Conservation (phyloP, 2,797 vertebrate species). For the Paedocypris micromegethes region DNA sequence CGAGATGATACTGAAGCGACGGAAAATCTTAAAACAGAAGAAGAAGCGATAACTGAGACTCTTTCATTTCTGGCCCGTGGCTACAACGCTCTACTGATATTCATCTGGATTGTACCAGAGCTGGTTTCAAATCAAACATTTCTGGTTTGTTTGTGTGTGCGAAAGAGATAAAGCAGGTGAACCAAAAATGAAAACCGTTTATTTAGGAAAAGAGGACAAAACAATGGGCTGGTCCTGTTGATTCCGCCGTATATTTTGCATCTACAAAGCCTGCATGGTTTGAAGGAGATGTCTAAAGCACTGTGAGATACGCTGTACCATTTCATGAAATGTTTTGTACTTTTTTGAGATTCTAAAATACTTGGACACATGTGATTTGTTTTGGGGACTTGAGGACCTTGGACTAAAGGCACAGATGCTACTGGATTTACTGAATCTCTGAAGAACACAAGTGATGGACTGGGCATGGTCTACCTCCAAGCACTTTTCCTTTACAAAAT, state of each 20-base stretch:
- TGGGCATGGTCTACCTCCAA: constrained; percentile 55
- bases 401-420: constrained; percentile 10
- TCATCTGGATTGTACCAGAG: constrained; percentile 39
- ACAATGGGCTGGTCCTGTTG: constrained; percentile 59
- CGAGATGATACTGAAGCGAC: constrained; percentile 94
- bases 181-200: constrained; percentile 35
- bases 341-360: background rate
- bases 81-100: constrained; percentile 46
- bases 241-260: constrained; percentile 52
- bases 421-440: constrained; percentile 47
- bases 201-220: constrained; percentile 27
- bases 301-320: constrained; percentile 47
- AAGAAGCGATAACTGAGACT: constrained; percentile 78
- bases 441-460: constrained; percentile 54
- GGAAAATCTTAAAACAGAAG: constrained; percentile 90
- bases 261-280: constrained; percentile 39
- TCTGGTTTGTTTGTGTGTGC: constrained; percentile 39
- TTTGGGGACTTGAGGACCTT: constrained; percentile 5
- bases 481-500: constrained; percentile 65
- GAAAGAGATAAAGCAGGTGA: constrained; percentile 31
- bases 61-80: constrained; percentile 5
- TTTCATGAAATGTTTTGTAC: constrained; percentile 48
- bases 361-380: too few species aligned
- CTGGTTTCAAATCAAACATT: constrained; percentile 45
- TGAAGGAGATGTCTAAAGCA: constrained; percentile 49